Evolutionary conservation across 2,888 invertebrate species (phyloP).

Genomic region (Onthophagus sagittarius): DNA sequence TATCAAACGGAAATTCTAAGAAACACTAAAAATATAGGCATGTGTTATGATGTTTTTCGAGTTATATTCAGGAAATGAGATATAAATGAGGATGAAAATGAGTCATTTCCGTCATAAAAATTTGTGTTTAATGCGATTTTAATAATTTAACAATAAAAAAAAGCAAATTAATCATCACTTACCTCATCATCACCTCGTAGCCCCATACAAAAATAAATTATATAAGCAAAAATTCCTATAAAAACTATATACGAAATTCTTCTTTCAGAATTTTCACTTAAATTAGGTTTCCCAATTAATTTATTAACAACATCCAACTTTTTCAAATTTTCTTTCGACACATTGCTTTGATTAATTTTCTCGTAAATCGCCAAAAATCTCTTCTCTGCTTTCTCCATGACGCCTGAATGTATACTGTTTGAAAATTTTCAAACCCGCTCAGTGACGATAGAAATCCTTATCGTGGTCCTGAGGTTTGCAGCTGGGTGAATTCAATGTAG

Average conservation of each 20-base stretch:
- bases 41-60: not conserved
- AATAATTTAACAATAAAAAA: not conserved
- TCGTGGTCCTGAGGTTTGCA: conserved; percentile 4
- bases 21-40: conserved; percentile 38
- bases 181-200: conserved; percentile 14
- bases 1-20: conserved; percentile 40
- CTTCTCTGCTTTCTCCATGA: conserved; percentile 36
- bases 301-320: conserved; percentile 27
- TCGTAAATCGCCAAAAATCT: conserved; percentile 31
- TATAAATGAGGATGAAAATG: no score
- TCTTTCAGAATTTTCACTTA: conserved; percentile 10
- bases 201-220: conserved; percentile 1
- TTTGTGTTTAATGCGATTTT: not conserved
- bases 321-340: conserved; percentile 25
- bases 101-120: not conserved
- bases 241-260: not conserved
- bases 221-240: not conserved
- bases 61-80: not conserved
- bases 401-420: conserved; percentile 22
- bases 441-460: not conserved
- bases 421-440: not conserved
- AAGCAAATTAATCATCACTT: conserved; percentile 2
- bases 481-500: not conserved
- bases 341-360: conserved; percentile 28
- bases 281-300: conserved; percentile 8